A percentile compares a stretch with the other conserved stretches of the same genome.
These are phyloP conservation scores for Cercocebus atys DNA, from an alignment of 2,113 vertebrate species.

Conservation along the genomic window DNA sequence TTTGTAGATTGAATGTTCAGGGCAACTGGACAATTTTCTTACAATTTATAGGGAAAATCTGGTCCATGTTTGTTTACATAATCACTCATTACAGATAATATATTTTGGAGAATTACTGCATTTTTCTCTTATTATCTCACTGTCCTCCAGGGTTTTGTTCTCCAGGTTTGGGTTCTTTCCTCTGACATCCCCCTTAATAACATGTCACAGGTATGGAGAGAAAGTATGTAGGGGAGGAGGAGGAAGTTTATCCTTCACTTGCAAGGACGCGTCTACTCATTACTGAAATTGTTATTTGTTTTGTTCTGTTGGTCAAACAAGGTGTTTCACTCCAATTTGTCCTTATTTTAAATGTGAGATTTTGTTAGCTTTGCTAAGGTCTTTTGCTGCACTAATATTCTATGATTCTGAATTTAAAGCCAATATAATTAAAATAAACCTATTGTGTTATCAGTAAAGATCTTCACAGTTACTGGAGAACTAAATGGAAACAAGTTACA, in stretches of 20 bases:
- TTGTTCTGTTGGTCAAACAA: not conserved
- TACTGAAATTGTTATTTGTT: not conserved
- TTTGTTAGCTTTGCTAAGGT: not conserved
- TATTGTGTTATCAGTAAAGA: not conserved
- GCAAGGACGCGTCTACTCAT: not conserved
- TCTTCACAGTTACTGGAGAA: not conserved
- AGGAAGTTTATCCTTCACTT: not conserved
- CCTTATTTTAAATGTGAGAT: not conserved
- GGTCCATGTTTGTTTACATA: not conserved
- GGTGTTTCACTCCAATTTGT: not conserved
- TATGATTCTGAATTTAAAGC: constrained; percentile 36
- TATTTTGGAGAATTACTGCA: not conserved
- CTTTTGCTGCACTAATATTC: not conserved
- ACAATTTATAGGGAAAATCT: not conserved
- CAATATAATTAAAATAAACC: not conserved
- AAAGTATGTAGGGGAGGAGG: not conserved
- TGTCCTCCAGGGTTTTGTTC: not conserved
- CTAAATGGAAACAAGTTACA: not conserved
- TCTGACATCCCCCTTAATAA: not conserved
- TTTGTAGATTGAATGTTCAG: not conserved
- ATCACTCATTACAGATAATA: not conserved
- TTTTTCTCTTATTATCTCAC: not conserved
- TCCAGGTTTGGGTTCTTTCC: not conserved
- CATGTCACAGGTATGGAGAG: not conserved
- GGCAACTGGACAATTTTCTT: not conserved